Conservation (phyloP, 1,140 invertebrate genomes). For the Lasioglossum albipes region DNA sequence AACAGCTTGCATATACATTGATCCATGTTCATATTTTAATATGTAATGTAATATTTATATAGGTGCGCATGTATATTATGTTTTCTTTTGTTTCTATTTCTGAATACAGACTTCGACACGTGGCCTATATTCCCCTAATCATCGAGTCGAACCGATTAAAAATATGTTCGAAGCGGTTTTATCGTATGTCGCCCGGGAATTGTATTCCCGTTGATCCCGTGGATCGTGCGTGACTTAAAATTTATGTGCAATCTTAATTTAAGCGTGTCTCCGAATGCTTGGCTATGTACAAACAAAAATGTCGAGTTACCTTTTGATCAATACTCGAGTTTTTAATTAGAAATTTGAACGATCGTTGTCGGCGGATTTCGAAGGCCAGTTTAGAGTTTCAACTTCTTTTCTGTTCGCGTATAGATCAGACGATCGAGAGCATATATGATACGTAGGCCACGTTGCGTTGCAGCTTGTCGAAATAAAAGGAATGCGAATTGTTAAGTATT, state of each 20-base stretch:
- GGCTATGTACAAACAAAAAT: not conserved
- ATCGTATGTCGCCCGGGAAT: constrained; percentile 23
- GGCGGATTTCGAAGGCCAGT: constrained; percentile 3
- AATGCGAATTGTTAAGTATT: constrained; percentile 59
- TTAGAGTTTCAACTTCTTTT: constrained; percentile 21
- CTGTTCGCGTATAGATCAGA: not conserved
- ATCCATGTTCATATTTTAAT: constrained; percentile 46
- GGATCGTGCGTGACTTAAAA: constrained; percentile 1
- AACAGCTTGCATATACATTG: constrained; percentile 30
- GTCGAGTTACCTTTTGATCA: constrained; percentile 2
- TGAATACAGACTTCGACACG: constrained; percentile 7
- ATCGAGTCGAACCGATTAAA: not conserved
- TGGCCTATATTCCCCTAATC: constrained; percentile 29
- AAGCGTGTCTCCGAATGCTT: constrained; percentile 13
- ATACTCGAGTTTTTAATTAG: constrained; percentile 11
- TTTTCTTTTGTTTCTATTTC: not conserved
- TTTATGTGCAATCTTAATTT: constrained; percentile 59
- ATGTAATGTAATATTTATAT: constrained; percentile 47
- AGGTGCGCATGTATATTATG: constrained; percentile 21
- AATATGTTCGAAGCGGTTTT: not conserved
- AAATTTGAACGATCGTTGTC: constrained; percentile 19
- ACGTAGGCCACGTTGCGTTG: constrained; percentile 41
- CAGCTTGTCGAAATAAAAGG: constrained; percentile 1
- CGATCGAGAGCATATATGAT: not conserved
- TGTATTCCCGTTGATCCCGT: constrained; percentile 7